Conservation (phyloP, 2,113 vertebrate species). For the Agelaius tricolor region DNA sequence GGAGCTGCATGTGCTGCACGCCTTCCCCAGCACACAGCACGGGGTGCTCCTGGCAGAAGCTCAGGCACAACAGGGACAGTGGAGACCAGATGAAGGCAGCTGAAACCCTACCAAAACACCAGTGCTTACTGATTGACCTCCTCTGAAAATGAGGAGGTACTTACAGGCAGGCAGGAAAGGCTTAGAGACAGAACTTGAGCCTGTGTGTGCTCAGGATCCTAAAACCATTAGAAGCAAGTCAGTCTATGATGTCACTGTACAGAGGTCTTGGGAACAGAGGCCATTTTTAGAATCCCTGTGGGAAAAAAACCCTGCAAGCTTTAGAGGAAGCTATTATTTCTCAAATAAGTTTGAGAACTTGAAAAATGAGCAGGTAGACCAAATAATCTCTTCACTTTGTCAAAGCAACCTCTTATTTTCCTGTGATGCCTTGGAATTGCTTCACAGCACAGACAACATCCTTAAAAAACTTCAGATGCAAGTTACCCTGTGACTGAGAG, state of each 20-base stretch:
- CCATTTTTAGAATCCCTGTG: background rate
- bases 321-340: background rate
- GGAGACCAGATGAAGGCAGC: background rate
- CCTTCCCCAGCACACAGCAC: background rate
- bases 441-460: background rate
- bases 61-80: background rate
- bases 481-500: fast-evolving
- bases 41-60: background rate
- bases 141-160: background rate
- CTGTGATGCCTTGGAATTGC: background rate
- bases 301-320: background rate
- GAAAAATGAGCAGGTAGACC: background rate
- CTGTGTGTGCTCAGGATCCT: background rate
- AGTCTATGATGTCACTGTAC: background rate
- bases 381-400: background rate
- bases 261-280: background rate
- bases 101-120: background rate
- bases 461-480: background rate
- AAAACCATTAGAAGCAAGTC: background rate
- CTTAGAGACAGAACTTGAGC: background rate
- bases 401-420: background rate
- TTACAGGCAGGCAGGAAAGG: background rate
- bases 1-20: background rate
- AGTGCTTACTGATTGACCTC: background rate
- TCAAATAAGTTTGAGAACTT: background rate